Conservation (phyloP, 2,113 vertebrate genomes). For the Ictidomys tridecemlineatus region DNA sequence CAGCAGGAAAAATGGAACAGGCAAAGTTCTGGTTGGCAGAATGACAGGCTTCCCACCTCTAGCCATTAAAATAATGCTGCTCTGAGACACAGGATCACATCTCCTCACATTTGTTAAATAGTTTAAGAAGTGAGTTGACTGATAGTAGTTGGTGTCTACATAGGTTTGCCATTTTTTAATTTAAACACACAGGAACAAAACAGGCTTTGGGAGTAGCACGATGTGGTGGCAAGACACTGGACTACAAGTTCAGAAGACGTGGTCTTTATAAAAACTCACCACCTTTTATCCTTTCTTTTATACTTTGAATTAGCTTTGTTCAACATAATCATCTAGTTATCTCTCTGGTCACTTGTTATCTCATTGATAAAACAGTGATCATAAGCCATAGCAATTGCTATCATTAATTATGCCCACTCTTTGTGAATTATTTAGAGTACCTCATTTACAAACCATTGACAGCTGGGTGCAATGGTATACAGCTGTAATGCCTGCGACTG, state of each 20-base stretch:
- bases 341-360: neutral
- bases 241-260: neutral
- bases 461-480: too few relatives aligned
- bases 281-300: neutral
- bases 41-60: neutral
- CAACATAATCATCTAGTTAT: neutral
- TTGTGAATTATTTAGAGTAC: neutral
- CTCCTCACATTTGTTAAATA: neutral
- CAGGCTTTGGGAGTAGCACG: neutral
- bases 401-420: neutral
- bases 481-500: too few relatives aligned
- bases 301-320: neutral
- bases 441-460: neutral
- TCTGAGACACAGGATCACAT: neutral
- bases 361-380: neutral
- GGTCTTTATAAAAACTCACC: neutral
- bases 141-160: neutral
- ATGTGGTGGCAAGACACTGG: neutral
- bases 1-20: neutral
- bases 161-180: neutral
- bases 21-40: neutral
- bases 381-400: neutral
- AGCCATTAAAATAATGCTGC: neutral
- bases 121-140: neutral
- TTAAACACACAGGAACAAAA: slow-evolving; percentile 26